Evolutionary conservation across 2,888 invertebrate species (phyloP).

Genomic region (Drosophila nigricruria): DNA sequence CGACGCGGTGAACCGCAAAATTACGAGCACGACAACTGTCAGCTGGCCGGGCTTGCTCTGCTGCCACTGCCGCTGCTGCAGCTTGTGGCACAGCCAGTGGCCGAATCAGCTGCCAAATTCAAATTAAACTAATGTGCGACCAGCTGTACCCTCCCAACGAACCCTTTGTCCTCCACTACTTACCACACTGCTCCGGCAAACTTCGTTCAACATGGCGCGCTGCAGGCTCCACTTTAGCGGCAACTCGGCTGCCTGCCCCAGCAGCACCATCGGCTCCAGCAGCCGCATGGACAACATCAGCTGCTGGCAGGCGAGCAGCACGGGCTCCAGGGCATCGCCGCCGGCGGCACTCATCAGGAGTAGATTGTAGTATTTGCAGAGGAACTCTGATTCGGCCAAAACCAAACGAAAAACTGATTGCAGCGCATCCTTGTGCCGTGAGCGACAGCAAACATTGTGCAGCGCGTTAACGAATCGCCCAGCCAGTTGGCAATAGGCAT

Average conservation of each 20-base stretch:
- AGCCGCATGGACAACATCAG: conserved; percentile 82
- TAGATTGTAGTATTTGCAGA: conserved; percentile 82
- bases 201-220: conserved; percentile 79
- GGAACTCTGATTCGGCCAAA: conserved; percentile 82
- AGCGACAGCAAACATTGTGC: conserved; percentile 81
- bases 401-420: conserved; percentile 81
- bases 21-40: conserved; percentile 76
- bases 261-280: conserved; percentile 76
- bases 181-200: conserved; percentile 75
- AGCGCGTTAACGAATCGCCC: conserved; percentile 83
- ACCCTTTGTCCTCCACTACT: conserved; percentile 34
- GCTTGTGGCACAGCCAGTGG: conserved; percentile 18
- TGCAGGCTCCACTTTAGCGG: conserved; percentile 70
- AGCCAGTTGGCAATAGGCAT: conserved; percentile 79
- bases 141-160: conserved; percentile 9
- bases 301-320: conserved; percentile 78
- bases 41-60: conserved; percentile 55
- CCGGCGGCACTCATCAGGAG: conserved; percentile 60
- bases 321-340: conserved; percentile 54
- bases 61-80: not conserved
- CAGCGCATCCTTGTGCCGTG: conserved; percentile 81
- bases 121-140: conserved; percentile 76
- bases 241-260: conserved; percentile 63
- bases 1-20: conserved; percentile 70
- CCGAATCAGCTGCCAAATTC: conserved; percentile 63